Evolutionary conservation across 2,113 vertebrate species (phyloP).

Genomic region (Epinephelus cyanopodus): DNA sequence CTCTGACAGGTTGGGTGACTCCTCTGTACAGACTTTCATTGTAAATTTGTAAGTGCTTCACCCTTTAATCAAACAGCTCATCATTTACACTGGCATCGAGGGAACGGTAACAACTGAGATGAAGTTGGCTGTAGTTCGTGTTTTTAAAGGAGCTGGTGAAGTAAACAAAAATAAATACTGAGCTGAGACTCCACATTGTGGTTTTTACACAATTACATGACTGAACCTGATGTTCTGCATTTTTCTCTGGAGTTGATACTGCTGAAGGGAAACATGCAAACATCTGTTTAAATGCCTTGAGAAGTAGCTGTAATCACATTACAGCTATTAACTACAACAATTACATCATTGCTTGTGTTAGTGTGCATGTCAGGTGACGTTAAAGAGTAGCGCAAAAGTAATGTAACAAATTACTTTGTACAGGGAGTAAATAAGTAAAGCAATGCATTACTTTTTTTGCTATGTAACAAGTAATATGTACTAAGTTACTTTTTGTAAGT

Average conservation of each 20-base stretch:
- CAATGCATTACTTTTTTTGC: no score
- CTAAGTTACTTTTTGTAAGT: no score
- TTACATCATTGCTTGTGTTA: no score
- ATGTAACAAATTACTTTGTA: no score
- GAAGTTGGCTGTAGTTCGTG: neutral
- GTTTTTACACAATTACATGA: conserved; percentile 8
- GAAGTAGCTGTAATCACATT: no score
- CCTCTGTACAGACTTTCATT: conserved; percentile 17
- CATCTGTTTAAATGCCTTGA: no score
- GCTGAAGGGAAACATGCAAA: no score
- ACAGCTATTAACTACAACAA: no score
- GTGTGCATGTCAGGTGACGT: no score
- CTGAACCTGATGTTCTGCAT: conserved; percentile 32
- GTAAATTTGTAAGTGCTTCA: neutral
- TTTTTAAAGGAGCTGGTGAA: neutral
- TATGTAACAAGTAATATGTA: no score
- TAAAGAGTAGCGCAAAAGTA: no score
- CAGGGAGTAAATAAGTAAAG: no score
- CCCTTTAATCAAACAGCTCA: conserved; percentile 22
- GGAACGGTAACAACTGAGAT: neutral
- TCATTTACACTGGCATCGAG: neutral
- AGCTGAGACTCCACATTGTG: neutral
- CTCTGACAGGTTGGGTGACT: conserved; percentile 52
- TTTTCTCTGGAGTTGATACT: conserved; percentile 8
- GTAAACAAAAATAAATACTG: neutral